Conservation (phyloP, 2,113 vertebrate genomes). For the Alces alces region DNA sequence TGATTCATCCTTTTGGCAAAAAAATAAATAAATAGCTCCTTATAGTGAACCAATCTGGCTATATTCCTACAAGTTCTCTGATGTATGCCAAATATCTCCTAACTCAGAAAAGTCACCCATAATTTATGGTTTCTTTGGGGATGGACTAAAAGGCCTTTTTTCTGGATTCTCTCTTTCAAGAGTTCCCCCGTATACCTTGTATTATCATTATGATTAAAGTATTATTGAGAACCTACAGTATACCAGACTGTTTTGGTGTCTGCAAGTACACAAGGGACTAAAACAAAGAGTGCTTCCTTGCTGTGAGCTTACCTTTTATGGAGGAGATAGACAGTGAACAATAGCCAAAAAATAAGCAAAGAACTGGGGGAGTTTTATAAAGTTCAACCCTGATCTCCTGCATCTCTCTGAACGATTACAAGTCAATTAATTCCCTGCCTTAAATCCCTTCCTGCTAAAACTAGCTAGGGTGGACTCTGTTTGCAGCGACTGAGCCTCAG, state of each 20-base stretch:
- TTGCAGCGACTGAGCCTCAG: slow-evolving; percentile 12
- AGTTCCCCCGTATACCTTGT: not conserved
- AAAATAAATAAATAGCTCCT: not conserved
- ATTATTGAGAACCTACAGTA: not conserved
- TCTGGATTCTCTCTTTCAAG: slow-evolving; percentile 22
- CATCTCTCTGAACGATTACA: not conserved
- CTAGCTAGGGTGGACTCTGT: not conserved
- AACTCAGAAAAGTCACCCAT: slow-evolving; percentile 8
- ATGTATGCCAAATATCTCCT: not conserved
- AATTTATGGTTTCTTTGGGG: not conserved
- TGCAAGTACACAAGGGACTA: not conserved
- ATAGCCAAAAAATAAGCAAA: not conserved
- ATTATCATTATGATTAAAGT: not conserved
- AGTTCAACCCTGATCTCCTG: slow-evolving; percentile 10
- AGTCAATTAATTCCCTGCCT: slow-evolving; percentile 15
- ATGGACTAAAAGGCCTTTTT: not conserved
- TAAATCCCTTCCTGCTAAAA: not conserved
- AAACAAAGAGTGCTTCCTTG: not conserved
- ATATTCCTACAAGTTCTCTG: slow-evolving; percentile 11
- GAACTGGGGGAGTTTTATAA: not conserved
- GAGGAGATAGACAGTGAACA: not conserved
- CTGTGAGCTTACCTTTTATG: not conserved
- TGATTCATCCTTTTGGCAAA: not conserved
- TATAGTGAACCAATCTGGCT: not conserved
- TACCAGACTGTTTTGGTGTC: not conserved